A percentile compares a stretch with the other conserved stretches of the same genome.
Evolutionary conservation across 2,797 vertebrate species (phyloP).

Genomic region (Paguma larvata): DNA sequence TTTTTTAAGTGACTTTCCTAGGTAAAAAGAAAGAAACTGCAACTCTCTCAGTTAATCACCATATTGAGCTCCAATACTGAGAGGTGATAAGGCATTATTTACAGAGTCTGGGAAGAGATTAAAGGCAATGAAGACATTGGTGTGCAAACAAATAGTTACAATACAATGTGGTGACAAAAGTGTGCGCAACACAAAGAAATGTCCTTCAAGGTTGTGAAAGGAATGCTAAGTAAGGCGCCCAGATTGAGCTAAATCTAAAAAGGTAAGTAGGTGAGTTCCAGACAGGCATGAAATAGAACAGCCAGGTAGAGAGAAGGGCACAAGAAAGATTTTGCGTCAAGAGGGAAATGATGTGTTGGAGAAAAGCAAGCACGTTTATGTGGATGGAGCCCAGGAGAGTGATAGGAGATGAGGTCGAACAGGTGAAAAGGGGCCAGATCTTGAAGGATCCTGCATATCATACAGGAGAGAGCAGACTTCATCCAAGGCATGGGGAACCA

Average conservation of each 20-base stretch:
- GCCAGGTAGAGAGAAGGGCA: not conserved
- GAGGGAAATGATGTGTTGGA: not conserved
- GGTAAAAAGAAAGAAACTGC: not conserved
- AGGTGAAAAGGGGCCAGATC: not conserved
- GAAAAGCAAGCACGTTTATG: not conserved
- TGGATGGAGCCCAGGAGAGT: not conserved
- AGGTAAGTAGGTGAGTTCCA: not conserved
- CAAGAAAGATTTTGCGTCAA: not conserved
- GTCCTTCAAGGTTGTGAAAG: not conserved
- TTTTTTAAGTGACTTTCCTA: not conserved
- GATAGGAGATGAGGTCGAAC: not conserved
- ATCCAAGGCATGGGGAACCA: not conserved
- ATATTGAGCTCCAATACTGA: not conserved
- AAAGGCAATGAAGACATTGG: not conserved
- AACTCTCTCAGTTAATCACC: conserved; percentile 12
- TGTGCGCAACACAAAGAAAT: not conserved
- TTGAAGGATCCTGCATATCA: not conserved
- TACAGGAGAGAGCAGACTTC: not conserved
- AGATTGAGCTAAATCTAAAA: not conserved
- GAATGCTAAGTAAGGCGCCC: not conserved
- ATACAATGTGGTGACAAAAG: not conserved
- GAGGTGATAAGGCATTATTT: not conserved
- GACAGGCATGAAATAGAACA: not conserved
- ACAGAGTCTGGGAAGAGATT: conserved; percentile 12
- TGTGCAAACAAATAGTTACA: not conserved